Evolutionary conservation across 1,140 invertebrate genomes (phyloP).

Genomic region (Neodiprion pinetum): DNA sequence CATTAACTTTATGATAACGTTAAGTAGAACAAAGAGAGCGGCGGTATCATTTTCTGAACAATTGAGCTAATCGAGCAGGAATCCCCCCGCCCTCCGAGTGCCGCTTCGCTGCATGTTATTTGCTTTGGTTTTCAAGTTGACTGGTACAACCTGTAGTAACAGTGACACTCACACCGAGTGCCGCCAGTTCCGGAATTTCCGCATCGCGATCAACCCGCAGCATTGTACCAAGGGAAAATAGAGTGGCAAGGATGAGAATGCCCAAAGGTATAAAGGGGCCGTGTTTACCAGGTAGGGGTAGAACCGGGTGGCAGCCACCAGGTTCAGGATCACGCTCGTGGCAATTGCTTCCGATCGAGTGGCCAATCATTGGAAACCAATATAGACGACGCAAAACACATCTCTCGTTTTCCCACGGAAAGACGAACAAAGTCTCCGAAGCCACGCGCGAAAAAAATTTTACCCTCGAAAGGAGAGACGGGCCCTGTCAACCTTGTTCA

Average conservation of each 20-base stretch:
- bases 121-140: background rate
- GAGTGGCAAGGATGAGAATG: background rate
- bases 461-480: conserved; percentile 28
- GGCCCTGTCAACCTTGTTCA: conserved; percentile 7
- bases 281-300: background rate
- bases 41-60: conserved; percentile 48
- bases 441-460: conserved; percentile 35
- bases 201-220: background rate
- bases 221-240: background rate
- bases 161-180: background rate
- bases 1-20: conserved; percentile 37
- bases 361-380: conserved; percentile 54
- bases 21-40: conserved; percentile 40
- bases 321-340: conserved; percentile 13
- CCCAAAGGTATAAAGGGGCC: background rate
- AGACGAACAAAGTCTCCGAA: background rate
- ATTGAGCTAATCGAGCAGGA: conserved; percentile 47
- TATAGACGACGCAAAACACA: conserved; percentile 32
- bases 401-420: background rate
- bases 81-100: background rate
- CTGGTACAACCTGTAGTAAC: background rate
- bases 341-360: conserved; percentile 50
- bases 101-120: conserved; percentile 4
- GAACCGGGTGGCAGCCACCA: background rate
- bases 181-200: background rate